Evolutionary conservation across 2,888 invertebrate species (phyloP).

Genomic region (Troides oblongomaculatus): DNA sequence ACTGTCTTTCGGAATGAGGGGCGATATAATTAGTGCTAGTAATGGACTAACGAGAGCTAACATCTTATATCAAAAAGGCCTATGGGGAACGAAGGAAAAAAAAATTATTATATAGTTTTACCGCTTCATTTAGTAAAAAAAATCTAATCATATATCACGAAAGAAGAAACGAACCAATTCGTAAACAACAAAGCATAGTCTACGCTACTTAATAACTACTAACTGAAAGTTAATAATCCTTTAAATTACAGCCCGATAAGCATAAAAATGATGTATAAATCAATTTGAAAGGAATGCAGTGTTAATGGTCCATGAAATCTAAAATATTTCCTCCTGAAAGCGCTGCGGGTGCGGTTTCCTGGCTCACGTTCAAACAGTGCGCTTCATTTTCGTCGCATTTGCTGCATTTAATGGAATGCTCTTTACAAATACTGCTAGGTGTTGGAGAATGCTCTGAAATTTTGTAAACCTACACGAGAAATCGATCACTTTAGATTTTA

Average conservation of each 20-base stretch:
- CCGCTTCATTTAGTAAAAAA: too few species aligned
- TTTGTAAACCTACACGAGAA: neutral
- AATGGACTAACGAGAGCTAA: too few species aligned
- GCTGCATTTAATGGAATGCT: conserved; percentile 14
- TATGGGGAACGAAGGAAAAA: too few species aligned
- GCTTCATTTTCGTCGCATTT: conserved; percentile 17
- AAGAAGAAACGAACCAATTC: too few species aligned
- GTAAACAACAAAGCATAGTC: too few species aligned
- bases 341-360: conserved; percentile 12
- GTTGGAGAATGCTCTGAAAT: neutral
- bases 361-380: conserved; percentile 23
- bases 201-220: too few species aligned
- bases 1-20: too few species aligned
- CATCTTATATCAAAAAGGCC: too few species aligned
- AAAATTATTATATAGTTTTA: too few species aligned
- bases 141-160: too few species aligned
- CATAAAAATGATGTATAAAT: neutral
- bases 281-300: neutral
- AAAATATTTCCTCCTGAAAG: conserved; percentile 15
- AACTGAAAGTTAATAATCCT: neutral
- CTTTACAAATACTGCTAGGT: neutral
- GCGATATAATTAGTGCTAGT: too few species aligned
- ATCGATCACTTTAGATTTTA: too few species aligned
- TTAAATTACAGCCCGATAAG: neutral
- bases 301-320: conserved; percentile 21